Percentiles rank a stretch among this genome's conserved stretches.
phyloP scores from a whole-genome alignment of 2,113 vertebrate species.

The Gobiocypris rarus region DNA sequence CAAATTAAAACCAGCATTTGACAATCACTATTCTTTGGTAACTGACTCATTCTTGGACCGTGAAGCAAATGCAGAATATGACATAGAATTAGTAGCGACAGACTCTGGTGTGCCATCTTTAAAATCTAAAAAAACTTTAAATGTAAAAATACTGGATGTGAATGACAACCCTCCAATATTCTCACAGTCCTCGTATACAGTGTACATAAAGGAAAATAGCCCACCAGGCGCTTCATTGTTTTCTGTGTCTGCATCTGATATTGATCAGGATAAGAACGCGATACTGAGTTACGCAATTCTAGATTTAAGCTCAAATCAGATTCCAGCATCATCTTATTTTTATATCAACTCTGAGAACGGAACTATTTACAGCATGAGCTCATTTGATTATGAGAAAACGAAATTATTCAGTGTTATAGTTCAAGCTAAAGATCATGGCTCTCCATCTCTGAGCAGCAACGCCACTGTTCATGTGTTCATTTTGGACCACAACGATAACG shows the following conservation, averaged over 20 bases:
- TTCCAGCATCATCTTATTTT: constrained; percentile 79
- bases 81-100: constrained; percentile 77
- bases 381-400: constrained; percentile 79
- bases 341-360: constrained; percentile 81
- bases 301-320: constrained; percentile 70
- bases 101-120: constrained; percentile 79
- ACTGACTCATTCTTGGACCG: constrained; percentile 63
- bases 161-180: constrained; percentile 85
- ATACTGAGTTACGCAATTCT: constrained; percentile 78
- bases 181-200: constrained; percentile 55
- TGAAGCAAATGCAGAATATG: constrained; percentile 77
- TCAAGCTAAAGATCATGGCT: constrained; percentile 77
- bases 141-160: constrained; percentile 77
- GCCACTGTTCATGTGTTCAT: constrained; percentile 74
- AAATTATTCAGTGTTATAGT: constrained; percentile 74
- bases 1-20: constrained; percentile 63
- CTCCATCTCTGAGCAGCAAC: constrained; percentile 74
- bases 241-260: constrained; percentile 78
- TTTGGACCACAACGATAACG: constrained; percentile 79
- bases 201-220: constrained; percentile 78
- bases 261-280: constrained; percentile 78
- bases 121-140: constrained; percentile 71
- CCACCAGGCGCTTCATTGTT: constrained; percentile 80
- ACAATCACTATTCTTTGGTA: constrained; percentile 64
- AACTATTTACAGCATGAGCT: constrained; percentile 71